Base-by-base conservation (phyloP, 2,113 vertebrate genomes). In the Mohoua ochrocephala region DNA sequence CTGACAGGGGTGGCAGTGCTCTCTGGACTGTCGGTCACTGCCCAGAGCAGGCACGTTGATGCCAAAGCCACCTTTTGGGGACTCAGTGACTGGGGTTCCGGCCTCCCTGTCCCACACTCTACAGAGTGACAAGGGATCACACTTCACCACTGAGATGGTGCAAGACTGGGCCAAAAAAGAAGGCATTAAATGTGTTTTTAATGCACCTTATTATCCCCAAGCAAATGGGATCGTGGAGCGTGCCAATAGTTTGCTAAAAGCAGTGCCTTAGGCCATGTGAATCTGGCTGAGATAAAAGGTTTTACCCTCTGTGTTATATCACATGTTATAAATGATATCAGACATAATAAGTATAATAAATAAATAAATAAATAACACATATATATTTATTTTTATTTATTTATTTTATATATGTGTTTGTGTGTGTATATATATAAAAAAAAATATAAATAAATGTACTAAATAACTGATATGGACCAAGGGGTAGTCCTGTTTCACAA, bases 191-290 rank as follows among this genome's bases (percentile, higher is more conserved):
- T 27, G n/a, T 13, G 2, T 17, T 57, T 57, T 49, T 41, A 7
- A 22, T 11, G 22, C 17, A 81, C 22, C 15, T 67, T 13, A 47
- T 47, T 39, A 22, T 9, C 42, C 64, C 42, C n/a, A 68, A 7
- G 28, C 22, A 49, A 49, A 57, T 11, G 42, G n/a, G 8, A 57
- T 10, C 0, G 0, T 57, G 78, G 16, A 19, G 12, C 0, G 1
- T 70, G 79, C 19, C 79, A 60, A 0, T 9, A 26, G 30, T 30
- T 70, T 83, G 45, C 16, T 44, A 13, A 52, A 52, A 31, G 45
- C 7, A 2, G 16, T 11, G 45, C 31, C 67, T 71, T 7, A 21
- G 47, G 56, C 47, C 45, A 52, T 1, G 1, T 10, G 13, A 53
- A 26, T 31, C 16, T 61, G 67, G 21, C 31, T 61, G 31, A 31